Base-by-base conservation (phyloP, 1,140 invertebrate species). In the Drosophila teissieri region DNA sequence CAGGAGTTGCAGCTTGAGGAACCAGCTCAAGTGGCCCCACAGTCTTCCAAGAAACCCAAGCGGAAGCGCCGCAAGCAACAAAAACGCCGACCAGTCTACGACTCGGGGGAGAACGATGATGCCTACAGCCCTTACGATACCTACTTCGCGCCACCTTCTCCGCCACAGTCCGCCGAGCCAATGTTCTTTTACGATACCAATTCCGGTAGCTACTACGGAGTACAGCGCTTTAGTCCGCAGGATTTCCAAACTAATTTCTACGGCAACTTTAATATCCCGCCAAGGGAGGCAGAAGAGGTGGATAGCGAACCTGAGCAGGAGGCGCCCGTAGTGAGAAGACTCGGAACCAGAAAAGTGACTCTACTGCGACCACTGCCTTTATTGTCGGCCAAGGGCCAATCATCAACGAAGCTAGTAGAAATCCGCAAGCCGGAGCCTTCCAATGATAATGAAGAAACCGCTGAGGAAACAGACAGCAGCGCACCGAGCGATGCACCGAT, bases 31-130 rank as follows among this genome's bases (percentile, higher is more conserved):
- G 46, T 48, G 15, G 48, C 52, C 14, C 37, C 51, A 3, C 53
- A 55, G 51, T 80, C 8, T 22, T 61, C 73, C 34, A 81, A 34
- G 22, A 90, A 89, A 44, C 77, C 77, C n/a, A 89, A 78, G 17
- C 80, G 73, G n/a, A 90, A 65, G 70, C 78, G 79, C 39, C 80
- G 75, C 37, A 91, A 84, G 75, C 70, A 84, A 27, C 51, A 64
- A 12, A 89, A 70, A 22, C 84, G 39, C 10, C 48, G 53, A 6
- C 88, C 80, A 0, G 17, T 12, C 4, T 67, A 68, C 27, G 67
- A 74, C 12, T 53, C 73, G 14, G 39, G 64, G 40, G 69, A 77
- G n/a, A 49, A 49, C 17, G 69, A 81, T 11, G 78, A 79, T 68
- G n/a, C 55, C 3, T 83, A 73, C 60, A 44, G 49, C 14, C 79